Conservation (phyloP, 2,888 invertebrate species). For the Drosophila eohydei region DNA sequence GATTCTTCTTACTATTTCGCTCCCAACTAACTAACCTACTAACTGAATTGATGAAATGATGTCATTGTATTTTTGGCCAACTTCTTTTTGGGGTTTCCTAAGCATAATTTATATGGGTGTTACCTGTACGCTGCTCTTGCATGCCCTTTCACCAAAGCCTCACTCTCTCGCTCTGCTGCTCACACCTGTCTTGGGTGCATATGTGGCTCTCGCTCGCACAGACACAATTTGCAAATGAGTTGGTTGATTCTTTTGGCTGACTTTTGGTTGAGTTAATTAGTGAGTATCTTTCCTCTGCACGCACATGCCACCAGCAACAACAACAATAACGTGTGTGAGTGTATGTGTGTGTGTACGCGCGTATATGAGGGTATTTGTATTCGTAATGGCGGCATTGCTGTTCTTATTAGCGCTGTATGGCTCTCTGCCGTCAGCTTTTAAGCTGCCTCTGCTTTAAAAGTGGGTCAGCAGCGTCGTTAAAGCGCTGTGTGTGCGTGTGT, state of each 20-base stretch:
- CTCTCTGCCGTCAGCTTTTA: conserved; percentile 60
- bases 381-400: conserved; percentile 72
- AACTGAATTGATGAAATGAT: conserved; percentile 50
- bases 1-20: not conserved
- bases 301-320: conserved; percentile 53
- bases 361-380: conserved; percentile 56
- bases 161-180: conserved; percentile 10
- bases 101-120: conserved; percentile 68
- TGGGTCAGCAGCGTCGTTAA: conserved; percentile 78
- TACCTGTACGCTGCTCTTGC: conserved; percentile 37
- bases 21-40: conserved; percentile 37
- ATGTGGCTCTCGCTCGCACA: conserved; percentile 29
- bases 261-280: conserved; percentile 76
- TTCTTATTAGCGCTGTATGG: conserved; percentile 70
- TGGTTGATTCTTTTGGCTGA: conserved; percentile 70
- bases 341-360: conserved; percentile 19
- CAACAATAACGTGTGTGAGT: conserved; percentile 42
- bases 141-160: conserved; percentile 53
- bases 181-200: not conserved
- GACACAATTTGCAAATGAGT: conserved; percentile 76
- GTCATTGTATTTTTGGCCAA: conserved; percentile 60
- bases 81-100: conserved; percentile 66
- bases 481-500: conserved; percentile 34
- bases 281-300: conserved; percentile 77
- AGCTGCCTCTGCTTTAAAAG: conserved; percentile 65